Evolutionary conservation across 2,797 vertebrate genomes (phyloP).

Genomic region (Arctocebus calabarensis): DNA sequence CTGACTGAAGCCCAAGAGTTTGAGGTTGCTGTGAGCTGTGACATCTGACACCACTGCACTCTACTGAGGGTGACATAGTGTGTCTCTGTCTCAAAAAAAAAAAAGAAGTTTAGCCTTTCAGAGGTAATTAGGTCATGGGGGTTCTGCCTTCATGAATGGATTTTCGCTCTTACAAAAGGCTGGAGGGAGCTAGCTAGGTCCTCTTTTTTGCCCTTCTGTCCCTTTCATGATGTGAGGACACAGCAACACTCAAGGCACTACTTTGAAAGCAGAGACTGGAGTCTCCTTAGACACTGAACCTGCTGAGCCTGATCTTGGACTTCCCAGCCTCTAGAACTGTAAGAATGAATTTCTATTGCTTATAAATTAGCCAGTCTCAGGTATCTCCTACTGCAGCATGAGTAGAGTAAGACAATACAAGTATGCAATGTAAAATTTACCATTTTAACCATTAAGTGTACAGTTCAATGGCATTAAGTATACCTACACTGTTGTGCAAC

Average conservation of each 20-base stretch:
- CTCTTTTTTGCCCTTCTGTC: neutral
- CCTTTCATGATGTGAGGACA: neutral
- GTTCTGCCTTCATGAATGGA: neutral
- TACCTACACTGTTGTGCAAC: neutral
- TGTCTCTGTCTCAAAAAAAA: too few species aligned
- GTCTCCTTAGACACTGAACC: neutral
- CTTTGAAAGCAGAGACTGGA: neutral
- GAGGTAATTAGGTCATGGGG: neutral
- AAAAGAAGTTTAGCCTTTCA: neutral
- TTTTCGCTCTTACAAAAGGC: neutral
- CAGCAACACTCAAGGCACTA: neutral
- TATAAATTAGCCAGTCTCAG: neutral
- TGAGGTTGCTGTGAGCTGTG: too few species aligned
- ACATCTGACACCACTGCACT: too few species aligned
- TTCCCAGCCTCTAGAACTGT: neutral
- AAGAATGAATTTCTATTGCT: neutral
- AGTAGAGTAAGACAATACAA: neutral
- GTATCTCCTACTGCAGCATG: neutral
- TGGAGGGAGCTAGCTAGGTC: too few species aligned
- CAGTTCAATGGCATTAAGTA: neutral
- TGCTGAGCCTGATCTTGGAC: neutral
- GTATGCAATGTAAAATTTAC: neutral
- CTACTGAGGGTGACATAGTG: too few species aligned
- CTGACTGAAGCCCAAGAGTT: too few species aligned
- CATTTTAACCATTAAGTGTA: neutral